A percentile compares a stretch with the other conserved stretches of the same genome.
phyloP scores from a whole-genome alignment of 2,113 vertebrate species.

The Pseudolaguvia tuberculata region DNA sequence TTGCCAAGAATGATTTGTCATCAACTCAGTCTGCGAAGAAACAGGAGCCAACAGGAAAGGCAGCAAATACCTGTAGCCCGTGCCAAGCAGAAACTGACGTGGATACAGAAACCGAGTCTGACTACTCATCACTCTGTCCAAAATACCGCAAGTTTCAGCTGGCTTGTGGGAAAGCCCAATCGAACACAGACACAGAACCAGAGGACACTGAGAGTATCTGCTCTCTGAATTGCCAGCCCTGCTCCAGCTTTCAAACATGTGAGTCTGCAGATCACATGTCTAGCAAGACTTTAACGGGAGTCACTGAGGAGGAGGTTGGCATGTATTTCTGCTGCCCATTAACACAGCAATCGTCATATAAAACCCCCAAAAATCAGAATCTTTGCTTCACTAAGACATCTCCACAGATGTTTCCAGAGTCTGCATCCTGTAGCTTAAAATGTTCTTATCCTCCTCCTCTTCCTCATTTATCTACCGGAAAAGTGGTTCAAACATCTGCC shows the following conservation, averaged over 20 bases:
- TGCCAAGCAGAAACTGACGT: conserved; percentile 58
- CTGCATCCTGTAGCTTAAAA: neutral
- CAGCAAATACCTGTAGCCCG: conserved; percentile 26
- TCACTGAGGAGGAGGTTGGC: neutral
- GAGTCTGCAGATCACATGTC: conserved; percentile 36
- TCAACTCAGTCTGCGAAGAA: neutral
- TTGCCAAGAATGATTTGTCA: neutral
- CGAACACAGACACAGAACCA: conserved; percentile 59
- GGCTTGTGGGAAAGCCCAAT: conserved; percentile 75
- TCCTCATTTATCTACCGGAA: neutral
- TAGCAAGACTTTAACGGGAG: neutral
- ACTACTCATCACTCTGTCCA: conserved; percentile 72
- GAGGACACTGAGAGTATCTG: conserved; percentile 34
- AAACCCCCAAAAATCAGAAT: conserved; percentile 7
- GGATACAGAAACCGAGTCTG: conserved; percentile 13
- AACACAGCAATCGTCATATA: neutral
- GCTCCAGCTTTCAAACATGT: conserved; percentile 18
- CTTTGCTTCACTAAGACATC: conserved; percentile 17
- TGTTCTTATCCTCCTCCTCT: neutral
- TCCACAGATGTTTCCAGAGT: conserved; percentile 12
- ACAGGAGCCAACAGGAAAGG: conserved; percentile 47
- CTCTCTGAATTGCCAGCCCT: conserved; percentile 26
- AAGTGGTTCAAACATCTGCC: neutral
- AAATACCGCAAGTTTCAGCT: conserved; percentile 90
- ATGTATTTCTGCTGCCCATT: conserved; percentile 3